Evolutionary conservation across 2,888 invertebrate genomes (phyloP).

Genomic region (Drosophila antonietae): DNA sequence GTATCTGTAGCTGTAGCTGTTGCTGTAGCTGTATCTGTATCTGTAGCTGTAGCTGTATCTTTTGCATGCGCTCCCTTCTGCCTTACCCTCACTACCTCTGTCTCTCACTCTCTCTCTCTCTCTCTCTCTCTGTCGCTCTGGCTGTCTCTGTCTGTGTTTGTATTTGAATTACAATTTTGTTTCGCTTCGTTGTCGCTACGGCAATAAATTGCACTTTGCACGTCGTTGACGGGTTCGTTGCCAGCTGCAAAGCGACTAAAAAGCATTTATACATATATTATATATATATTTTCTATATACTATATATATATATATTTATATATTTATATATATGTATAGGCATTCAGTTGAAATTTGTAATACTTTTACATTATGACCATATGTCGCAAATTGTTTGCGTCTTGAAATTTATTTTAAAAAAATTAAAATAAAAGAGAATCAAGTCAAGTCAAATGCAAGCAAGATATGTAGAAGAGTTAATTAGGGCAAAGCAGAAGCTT

Average conservation of each 20-base stretch:
- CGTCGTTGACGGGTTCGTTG: constrained; percentile 76
- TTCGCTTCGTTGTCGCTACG: constrained; percentile 69
- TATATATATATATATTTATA: constrained; percentile 10
- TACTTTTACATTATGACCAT: constrained; percentile 28
- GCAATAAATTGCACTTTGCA: constrained; percentile 77
- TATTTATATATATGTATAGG: constrained; percentile 9
- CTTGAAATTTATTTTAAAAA: not conserved
- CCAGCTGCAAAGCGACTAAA: constrained; percentile 61
- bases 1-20: constrained; percentile 37
- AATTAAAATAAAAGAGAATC: too few species aligned
- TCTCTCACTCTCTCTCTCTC: not conserved
- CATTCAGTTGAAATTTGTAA: constrained; percentile 21
- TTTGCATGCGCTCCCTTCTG: constrained; percentile 62
- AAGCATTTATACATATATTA: constrained; percentile 25
- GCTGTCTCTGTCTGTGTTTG: constrained; percentile 41
- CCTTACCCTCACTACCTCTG: not conserved
- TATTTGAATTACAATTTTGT: constrained; percentile 77
- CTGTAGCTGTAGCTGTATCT: constrained; percentile 41
- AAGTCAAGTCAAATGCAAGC: not conserved
- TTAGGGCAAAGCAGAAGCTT: not conserved
- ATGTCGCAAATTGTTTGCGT: constrained; percentile 11
- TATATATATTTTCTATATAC: constrained; percentile 15
- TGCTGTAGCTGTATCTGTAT: constrained; percentile 66
- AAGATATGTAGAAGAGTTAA: not conserved
- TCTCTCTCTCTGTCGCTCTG: not conserved